Evolutionary conservation across 2,113 vertebrate genomes (phyloP).

Genomic region (Setophaga kirtlandii): DNA sequence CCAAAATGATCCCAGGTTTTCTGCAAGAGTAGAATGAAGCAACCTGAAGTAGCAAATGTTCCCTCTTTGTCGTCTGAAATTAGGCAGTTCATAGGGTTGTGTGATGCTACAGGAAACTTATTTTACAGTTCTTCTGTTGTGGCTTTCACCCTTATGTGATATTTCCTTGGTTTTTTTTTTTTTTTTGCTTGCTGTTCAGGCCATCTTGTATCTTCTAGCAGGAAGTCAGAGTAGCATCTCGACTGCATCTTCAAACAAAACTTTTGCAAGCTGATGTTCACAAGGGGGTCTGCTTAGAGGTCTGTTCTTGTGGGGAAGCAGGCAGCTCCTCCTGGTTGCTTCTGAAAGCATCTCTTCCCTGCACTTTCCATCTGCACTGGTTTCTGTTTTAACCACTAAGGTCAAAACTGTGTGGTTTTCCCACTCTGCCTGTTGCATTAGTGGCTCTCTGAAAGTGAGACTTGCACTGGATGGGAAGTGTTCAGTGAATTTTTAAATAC

Average conservation of each 20-base stretch:
- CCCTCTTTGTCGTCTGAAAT: background rate
- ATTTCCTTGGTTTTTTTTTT: background rate
- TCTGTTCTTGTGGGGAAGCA: background rate
- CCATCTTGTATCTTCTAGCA: background rate
- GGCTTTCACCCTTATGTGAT: background rate
- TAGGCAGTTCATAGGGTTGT: background rate
- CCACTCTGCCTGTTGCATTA: slow-evolving; percentile 6
- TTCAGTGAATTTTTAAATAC: slow-evolving; percentile 43
- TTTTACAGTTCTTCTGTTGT: background rate
- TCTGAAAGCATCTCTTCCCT: background rate
- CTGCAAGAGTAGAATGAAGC: background rate
- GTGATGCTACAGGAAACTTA: background rate
- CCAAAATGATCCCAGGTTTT: background rate
- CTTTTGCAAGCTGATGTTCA: background rate
- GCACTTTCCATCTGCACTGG: background rate
- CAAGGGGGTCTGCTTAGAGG: rapidly evolving
- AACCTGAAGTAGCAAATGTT: background rate
- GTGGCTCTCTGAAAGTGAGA: background rate
- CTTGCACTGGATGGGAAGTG: background rate
- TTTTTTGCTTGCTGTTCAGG: background rate
- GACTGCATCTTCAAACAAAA: background rate
- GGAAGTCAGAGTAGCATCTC: background rate
- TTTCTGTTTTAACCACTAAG: background rate
- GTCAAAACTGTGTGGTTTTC: background rate
- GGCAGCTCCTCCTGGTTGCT: background rate